Evolutionary conservation across 2,888 invertebrate genomes (phyloP), one percentile per base, ranked within the genome.

Genomic region (Podabrus alpinus): DNA sequence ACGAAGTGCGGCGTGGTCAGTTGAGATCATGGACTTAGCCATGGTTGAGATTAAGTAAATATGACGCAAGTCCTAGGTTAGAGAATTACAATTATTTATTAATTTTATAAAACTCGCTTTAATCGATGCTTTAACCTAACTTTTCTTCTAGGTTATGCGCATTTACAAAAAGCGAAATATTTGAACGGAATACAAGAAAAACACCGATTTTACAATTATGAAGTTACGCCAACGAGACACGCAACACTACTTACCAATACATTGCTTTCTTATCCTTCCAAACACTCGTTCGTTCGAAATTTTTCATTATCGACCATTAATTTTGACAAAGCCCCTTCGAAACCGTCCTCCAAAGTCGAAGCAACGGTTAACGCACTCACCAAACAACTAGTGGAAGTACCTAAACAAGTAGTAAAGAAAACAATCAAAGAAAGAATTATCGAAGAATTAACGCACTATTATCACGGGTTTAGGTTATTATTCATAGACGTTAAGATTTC

Each of bases 401-500:
- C 78, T 25, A 81, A 80, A 60, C 77, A 83, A 16, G 79, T 81
- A 25, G 82, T 83, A 16, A 96, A 96, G 84, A 93, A 93, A 83
- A 89, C 93, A 9, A 71, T 97, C 2, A 90, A 90, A 84, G 91
- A 94, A 83, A 91, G 91, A 80, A 88, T 98, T 68, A 91, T 94
- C 86, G 94, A 94, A 85, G 99, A 98, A 87, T 74, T 96, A 15
- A 83, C 92, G 68, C 99, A 99, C 88, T 99, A 98, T 86, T 99
- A 98, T 86, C 97, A 99, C 89, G 99, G 99, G 1, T 99, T 99
- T 87, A 92, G 96, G 71, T 89, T 99, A 80, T 89, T 99, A 9
- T 95, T 95, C 80, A 93, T 98, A 79, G 99, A 99, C 87, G 92
- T 96, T 78, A 94, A 94, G 86, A 94, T 99, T 81, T 96, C 96